These are phyloP conservation scores for Ascaphus truei DNA, from an alignment of 2,113 vertebrate species.

Conservation along the genomic window DNA sequence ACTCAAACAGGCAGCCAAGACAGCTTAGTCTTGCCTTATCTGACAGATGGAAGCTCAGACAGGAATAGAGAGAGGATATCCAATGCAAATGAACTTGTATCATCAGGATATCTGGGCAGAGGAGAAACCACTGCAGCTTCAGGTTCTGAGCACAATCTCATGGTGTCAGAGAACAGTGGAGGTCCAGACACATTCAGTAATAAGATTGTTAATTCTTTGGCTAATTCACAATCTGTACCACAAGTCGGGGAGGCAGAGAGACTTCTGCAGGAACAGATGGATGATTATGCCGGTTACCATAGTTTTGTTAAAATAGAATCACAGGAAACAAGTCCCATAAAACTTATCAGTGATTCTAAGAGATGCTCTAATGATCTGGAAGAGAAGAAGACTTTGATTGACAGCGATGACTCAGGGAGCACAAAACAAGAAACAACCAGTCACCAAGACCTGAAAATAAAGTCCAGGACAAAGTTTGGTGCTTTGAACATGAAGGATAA, in stretches of 20 bases:
- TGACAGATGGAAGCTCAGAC: constrained; percentile 15
- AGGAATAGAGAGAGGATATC: not conserved
- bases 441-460: not conserved
- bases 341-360: not conserved
- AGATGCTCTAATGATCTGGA: not conserved
- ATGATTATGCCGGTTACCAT: not conserved
- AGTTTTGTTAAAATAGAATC: not conserved
- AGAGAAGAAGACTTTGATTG: not conserved
- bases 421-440: not conserved
- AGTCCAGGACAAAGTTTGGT: not conserved
- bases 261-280: not conserved
- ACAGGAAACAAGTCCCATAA: not conserved
- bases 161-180: not conserved
- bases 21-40: not conserved
- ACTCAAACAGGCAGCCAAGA: not conserved
- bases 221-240: not conserved
- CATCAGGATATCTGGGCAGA: not conserved
- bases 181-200: not conserved
- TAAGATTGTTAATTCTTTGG: constrained; percentile 3
- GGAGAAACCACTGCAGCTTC: not conserved
- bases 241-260: not conserved
- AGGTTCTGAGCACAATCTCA: not conserved
- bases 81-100: not conserved
- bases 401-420: not conserved
- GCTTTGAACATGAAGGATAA: not conserved